Evolutionary conservation across 2,888 invertebrate species (phyloP).

Genomic region (Agonopterix heracliana): DNA sequence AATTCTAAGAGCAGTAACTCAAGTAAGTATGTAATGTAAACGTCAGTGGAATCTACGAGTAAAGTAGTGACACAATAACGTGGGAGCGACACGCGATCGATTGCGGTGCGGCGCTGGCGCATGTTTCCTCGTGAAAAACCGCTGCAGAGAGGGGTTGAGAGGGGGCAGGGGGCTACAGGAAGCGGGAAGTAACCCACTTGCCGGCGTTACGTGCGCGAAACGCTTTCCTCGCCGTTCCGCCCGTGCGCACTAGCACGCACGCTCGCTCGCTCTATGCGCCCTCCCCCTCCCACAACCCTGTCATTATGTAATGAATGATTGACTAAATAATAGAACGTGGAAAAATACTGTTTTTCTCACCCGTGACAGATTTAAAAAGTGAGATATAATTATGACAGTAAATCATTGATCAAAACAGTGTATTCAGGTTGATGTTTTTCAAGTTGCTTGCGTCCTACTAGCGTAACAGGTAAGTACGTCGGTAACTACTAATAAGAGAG

Average conservation of each 20-base stretch:
- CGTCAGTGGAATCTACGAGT: not conserved
- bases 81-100: conserved; percentile 27
- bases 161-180: conserved; percentile 28
- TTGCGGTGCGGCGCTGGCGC: conserved; percentile 8
- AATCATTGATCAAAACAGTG: too few relatives aligned
- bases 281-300: conserved; percentile 6
- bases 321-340: not conserved
- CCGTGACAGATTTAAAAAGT: not conserved
- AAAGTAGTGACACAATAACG: conserved; percentile 28
- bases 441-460: too few relatives aligned
- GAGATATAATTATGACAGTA: not conserved
- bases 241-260: conserved; percentile 24
- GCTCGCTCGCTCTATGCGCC: conserved; percentile 5
- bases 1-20: too few relatives aligned
- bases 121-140: conserved; percentile 42
- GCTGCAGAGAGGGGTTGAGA: not conserved
- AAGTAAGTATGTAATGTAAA: too few relatives aligned
- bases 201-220: conserved; percentile 47
- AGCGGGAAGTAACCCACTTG: conserved; percentile 64
- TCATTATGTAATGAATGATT: not conserved
- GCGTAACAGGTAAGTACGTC: too few relatives aligned
- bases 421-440: too few relatives aligned
- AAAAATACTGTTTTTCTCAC: not conserved
- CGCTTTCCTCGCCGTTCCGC: conserved; percentile 48
- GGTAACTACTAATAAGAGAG: too few relatives aligned